phyloP scores from a whole-genome alignment of 2,113 vertebrate genomes.

The Condylura cristata region DNA sequence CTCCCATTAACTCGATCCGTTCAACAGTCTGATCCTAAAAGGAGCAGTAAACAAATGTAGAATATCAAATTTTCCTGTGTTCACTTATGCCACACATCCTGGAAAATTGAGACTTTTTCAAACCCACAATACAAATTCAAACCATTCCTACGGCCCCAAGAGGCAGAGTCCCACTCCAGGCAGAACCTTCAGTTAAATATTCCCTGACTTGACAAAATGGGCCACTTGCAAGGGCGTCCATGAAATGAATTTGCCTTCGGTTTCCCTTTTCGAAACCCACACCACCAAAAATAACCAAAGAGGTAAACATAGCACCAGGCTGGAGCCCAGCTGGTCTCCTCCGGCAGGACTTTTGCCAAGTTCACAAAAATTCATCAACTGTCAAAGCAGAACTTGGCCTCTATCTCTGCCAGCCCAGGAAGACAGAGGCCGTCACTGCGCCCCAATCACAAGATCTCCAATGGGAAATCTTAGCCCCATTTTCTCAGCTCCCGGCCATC shows the following conservation, averaged over 20 bases:
- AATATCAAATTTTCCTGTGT: not conserved
- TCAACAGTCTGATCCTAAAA: not conserved
- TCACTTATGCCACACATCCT: not conserved
- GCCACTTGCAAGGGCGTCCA: not conserved
- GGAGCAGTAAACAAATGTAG: not conserved
- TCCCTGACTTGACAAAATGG: not conserved
- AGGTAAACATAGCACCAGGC: not conserved
- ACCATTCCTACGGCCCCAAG: not conserved
- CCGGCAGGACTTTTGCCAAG: not conserved
- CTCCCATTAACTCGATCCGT: not conserved
- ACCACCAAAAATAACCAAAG: constrained; percentile 5
- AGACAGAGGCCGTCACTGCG: not conserved
- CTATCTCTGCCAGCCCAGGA: not conserved
- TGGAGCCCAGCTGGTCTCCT: not conserved
- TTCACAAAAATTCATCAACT: not conserved
- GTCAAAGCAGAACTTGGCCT: not conserved
- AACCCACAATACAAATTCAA: constrained; percentile 18
- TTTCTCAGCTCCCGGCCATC: not conserved
- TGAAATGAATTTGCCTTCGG: not conserved
- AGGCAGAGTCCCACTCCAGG: not conserved
- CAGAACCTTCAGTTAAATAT: not conserved
- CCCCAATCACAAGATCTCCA: not conserved
- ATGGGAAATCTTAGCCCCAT: not conserved
- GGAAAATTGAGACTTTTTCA: not conserved
- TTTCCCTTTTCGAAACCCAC: constrained; percentile 45